Evolutionary conservation across 2,113 vertebrate species (phyloP).

Genomic region (Cyphomyrus plagiostoma): DNA sequence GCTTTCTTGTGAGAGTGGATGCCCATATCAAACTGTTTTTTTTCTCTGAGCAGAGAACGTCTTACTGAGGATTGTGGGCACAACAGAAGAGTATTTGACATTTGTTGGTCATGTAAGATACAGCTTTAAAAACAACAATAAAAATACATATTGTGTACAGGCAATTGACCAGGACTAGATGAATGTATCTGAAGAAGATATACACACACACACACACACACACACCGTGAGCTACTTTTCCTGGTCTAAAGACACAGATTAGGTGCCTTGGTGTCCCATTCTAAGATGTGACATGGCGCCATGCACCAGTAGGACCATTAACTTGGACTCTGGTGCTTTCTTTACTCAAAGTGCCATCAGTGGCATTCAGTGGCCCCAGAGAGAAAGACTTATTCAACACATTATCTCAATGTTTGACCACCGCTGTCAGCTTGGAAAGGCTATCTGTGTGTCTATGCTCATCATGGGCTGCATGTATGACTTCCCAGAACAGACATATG

Average conservation of each 20-base stretch:
- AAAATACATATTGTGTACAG: neutral
- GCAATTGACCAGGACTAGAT: neutral
- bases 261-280: neutral
- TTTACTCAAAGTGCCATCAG: neutral
- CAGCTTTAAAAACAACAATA: neutral
- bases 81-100: neutral
- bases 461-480: neutral
- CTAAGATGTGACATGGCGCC: neutral
- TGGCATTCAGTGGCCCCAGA: neutral
- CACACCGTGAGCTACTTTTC: neutral
- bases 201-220: no score
- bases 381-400: neutral
- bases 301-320: neutral
- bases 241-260: neutral
- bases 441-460: neutral
- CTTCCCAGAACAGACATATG: neutral
- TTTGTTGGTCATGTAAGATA: neutral
- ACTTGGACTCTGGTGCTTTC: neutral
- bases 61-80: neutral
- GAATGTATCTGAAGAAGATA: no score
- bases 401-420: neutral
- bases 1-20: neutral
- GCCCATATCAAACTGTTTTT: neutral
- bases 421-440: neutral
- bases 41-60: neutral